Evolutionary conservation across 1,140 invertebrate species (phyloP).

Genomic region (Drosophila punjabiensis): DNA sequence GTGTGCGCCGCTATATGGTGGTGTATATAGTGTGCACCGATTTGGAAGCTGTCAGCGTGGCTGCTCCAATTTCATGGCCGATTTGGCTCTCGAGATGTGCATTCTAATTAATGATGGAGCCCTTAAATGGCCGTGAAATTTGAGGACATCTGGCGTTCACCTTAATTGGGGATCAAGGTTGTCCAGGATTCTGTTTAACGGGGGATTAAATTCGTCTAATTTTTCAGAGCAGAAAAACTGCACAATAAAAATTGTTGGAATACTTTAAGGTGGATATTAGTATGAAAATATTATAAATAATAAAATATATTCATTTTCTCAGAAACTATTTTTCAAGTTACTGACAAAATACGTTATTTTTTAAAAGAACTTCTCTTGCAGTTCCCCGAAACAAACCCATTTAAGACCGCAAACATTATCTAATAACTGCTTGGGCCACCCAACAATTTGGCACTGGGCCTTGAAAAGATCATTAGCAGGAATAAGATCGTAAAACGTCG

Average conservation of each 20-base stretch:
- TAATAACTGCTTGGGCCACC: constrained; percentile 30
- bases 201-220: background rate
- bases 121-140: constrained; percentile 52
- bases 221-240: background rate
- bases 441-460: constrained; percentile 28
- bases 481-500: constrained; percentile 80
- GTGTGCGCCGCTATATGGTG: constrained; percentile 10
- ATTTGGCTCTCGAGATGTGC: constrained; percentile 63
- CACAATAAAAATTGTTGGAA: no score
- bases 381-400: constrained; percentile 18
- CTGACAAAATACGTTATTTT: background rate
- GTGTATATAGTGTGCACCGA: constrained; percentile 52
- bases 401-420: constrained; percentile 28
- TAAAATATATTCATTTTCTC: no score
- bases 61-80: constrained; percentile 81
- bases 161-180: constrained; percentile 53
- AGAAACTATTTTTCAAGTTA: background rate
- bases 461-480: constrained; percentile 79
- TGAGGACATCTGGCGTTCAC: constrained; percentile 67
- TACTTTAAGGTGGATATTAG: background rate
- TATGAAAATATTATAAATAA: no score
- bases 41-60: constrained; percentile 77
- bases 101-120: constrained; percentile 70
- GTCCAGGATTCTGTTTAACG: constrained; percentile 17
- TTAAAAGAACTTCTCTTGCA: background rate